Conservation (phyloP, 2,113 vertebrate genomes). For the Oreochromis spilurus region DNA sequence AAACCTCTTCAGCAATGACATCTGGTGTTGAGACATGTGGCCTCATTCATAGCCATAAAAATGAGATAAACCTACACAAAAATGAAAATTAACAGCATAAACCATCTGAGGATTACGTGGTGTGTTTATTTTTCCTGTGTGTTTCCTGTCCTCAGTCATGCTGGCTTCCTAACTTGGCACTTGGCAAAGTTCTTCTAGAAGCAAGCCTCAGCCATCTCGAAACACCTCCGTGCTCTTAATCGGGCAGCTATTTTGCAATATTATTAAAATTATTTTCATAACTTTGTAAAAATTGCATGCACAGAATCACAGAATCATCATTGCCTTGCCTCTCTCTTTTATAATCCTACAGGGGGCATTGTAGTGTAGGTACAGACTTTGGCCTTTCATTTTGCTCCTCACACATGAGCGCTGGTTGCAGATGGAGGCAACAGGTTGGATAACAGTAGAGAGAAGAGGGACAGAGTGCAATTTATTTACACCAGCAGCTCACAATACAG, state of each 20-base stretch:
- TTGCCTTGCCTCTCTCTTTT: neutral
- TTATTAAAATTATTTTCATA: neutral
- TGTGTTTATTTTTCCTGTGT: neutral
- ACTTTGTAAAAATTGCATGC: neutral
- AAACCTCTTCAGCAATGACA: neutral
- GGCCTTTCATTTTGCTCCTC: fast-evolving
- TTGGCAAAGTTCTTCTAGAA: neutral
- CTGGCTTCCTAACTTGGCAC: neutral
- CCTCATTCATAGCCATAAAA: neutral
- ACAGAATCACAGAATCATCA: fast-evolving
- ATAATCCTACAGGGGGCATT: neutral
- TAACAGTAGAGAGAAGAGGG: neutral
- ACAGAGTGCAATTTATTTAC: neutral
- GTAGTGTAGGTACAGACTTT: neutral
- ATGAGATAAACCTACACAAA: neutral
- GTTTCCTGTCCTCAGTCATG: neutral
- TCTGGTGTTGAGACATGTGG: neutral
- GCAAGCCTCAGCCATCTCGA: fast-evolving
- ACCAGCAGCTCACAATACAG: neutral
- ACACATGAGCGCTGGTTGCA: neutral
- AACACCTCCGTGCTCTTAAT: neutral
- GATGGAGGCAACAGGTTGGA: neutral
- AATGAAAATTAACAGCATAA: neutral
- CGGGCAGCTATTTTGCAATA: neutral
- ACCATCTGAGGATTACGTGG: neutral